phyloP scores from a whole-genome alignment of 2,113 vertebrate genomes.

The Phalacrocorax pelagicus region DNA sequence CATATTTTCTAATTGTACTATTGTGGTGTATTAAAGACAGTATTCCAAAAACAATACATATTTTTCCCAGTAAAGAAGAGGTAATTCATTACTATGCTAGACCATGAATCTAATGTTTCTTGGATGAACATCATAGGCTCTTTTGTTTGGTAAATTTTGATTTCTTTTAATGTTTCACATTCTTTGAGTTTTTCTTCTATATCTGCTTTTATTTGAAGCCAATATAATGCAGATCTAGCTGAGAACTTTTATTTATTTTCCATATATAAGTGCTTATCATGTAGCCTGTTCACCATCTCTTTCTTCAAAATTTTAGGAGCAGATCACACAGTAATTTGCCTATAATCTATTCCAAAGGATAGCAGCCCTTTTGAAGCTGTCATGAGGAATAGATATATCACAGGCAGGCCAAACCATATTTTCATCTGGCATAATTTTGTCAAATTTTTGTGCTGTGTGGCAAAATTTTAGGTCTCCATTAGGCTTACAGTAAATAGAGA shows the following conservation, averaged over 20 bases:
- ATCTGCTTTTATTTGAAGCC: not conserved
- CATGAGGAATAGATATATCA: not conserved
- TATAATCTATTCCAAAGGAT: not conserved
- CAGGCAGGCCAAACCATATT: not conserved
- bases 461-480: not conserved
- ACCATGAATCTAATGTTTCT: not conserved
- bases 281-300: not conserved
- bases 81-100: not conserved
- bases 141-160: not conserved
- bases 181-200: not conserved
- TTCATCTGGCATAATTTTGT: not conserved
- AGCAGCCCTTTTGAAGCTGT: not conserved
- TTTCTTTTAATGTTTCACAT: not conserved
- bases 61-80: not conserved
- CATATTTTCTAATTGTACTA: not conserved
- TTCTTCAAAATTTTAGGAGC: not conserved
- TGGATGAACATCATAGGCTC: not conserved
- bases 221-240: not conserved
- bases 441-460: not conserved
- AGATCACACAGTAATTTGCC: not conserved
- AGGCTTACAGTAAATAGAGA: not conserved
- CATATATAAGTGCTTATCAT: not conserved
- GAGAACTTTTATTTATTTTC: not conserved
- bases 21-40: not conserved
- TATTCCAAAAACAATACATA: not conserved